Base-by-base conservation (phyloP, 2,888 invertebrate species). In the Drosophila multiciliata region DNA sequence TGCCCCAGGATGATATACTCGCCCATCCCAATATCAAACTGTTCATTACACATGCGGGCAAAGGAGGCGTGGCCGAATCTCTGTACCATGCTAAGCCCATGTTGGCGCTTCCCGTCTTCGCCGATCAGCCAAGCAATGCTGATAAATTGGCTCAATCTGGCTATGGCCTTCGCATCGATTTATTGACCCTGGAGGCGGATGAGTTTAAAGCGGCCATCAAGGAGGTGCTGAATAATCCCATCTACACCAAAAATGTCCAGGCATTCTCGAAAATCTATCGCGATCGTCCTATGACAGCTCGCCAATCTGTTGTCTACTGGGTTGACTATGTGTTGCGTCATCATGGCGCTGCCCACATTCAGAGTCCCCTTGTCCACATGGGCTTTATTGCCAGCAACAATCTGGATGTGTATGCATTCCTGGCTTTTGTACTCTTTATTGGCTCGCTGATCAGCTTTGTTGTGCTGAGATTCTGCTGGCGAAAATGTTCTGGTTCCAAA, bases 1-100 rank as follows among this genome's bases (percentile, higher is more conserved):
- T 96, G 40, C 96, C 96, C 0, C 96, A 96, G 85, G 94, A 94
- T 72, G 95, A 95, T 78, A 94, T 96, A 48, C 91, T 96, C 91
- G 95, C 94, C 1, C 95, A 95, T 91, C 94, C 94, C 0, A 95
- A 95, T 61, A 83, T 94, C 15, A 94, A 93, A 87, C 88, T 95
- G 0, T 96, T 96, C 82, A 94, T 96, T 80, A 94, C 95, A 0
- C 96, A 96, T 82, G 96, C 95, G 7, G 96, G 96, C 5, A 93
- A 95, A 67, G 95, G 95, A 73, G 95, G 95, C 49, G 93, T 95
- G 1, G 94, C 94, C 80, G 96, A 96, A 91, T 94, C 95, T 0
- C 93, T 94, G 49, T 95, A 93, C 87, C 93, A 95, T 80, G 95
- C 94, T 17, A 94, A 95, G 0, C 95, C 95, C 3, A 92, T 93